Evolutionary conservation across 2,888 invertebrate genomes (phyloP).

Genomic region (Himalopsyche japonica): DNA sequence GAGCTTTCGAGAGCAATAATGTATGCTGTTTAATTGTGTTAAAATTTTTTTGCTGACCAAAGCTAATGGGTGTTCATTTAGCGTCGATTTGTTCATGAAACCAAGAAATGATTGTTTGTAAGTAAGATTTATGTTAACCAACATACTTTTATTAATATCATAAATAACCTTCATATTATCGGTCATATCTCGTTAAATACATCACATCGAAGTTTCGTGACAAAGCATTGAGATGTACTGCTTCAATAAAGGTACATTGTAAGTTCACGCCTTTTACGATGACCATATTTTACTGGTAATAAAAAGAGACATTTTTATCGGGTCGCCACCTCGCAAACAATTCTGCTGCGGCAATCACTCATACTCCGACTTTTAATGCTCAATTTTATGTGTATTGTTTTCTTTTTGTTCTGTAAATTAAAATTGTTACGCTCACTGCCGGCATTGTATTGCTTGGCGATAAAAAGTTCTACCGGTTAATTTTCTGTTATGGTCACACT

Average conservation of each 20-base stretch:
- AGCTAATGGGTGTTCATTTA: too few relatives aligned
- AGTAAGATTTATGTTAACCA: too few relatives aligned
- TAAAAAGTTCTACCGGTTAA: too few relatives aligned
- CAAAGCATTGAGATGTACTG: not conserved
- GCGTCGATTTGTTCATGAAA: too few relatives aligned
- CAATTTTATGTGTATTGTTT: not conserved
- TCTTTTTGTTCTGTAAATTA: not conserved
- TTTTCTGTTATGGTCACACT: too few relatives aligned
- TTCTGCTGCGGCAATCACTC: not conserved
- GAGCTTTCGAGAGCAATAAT: too few relatives aligned
- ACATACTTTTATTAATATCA: too few relatives aligned
- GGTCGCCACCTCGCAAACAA: not conserved
- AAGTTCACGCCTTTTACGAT: constrained; percentile 13
- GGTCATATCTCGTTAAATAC: not conserved
- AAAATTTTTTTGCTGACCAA: too few relatives aligned
- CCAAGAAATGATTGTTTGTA: too few relatives aligned
- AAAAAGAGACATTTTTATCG: constrained; percentile 21
- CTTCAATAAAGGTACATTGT: not conserved
- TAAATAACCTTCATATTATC: not conserved
- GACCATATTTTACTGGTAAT: constrained; percentile 21
- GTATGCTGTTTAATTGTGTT: too few relatives aligned
- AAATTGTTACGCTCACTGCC: not conserved
- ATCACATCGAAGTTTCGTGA: not conserved
- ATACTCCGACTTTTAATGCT: not conserved
- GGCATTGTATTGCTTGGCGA: not conserved